A percentile compares a stretch with the other conserved stretches of the same genome.
phyloP scores from a whole-genome alignment of 2,113 vertebrate species.

The Mastomys natalensis region DNA sequence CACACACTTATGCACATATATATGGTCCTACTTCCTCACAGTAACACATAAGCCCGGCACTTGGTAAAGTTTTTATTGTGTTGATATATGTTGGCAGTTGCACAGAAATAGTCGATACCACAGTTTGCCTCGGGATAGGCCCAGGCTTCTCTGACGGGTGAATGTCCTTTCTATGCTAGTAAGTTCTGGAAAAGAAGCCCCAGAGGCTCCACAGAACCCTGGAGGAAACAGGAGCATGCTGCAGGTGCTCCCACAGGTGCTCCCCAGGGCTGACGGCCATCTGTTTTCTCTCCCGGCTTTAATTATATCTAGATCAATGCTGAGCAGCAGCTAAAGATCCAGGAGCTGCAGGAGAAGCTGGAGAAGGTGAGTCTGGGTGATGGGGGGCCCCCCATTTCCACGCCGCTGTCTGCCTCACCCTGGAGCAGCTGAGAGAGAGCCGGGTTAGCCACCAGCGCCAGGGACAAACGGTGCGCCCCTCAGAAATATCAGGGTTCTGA shows the following conservation, averaged over 20 bases:
- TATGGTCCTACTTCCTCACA: neutral
- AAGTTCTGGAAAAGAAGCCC: slow-evolving; percentile 33
- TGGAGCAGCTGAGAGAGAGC: slow-evolving; percentile 45
- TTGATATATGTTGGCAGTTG: neutral
- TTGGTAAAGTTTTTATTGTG: slow-evolving; percentile 11
- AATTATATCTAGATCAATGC: slow-evolving; percentile 91
- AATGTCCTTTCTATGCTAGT: neutral
- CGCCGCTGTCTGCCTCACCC: neutral
- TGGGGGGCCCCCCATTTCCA: neutral
- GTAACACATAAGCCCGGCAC: neutral
- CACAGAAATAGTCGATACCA: neutral
- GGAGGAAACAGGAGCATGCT: slow-evolving; percentile 20
- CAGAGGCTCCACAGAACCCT: slow-evolving; percentile 5
- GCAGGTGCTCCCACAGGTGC: slow-evolving; percentile 46
- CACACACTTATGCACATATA: no score
- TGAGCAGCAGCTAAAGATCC: slow-evolving; percentile 96
- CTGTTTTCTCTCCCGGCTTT: slow-evolving; percentile 66
- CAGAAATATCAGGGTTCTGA: slow-evolving; percentile 75
- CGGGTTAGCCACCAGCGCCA: slow-evolving; percentile 79
- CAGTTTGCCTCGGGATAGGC: neutral
- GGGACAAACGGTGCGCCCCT: slow-evolving; percentile 61
- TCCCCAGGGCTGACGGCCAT: neutral
- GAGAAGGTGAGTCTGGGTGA: slow-evolving; percentile 90
- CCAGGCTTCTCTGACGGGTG: neutral
- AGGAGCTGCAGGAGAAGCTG: slow-evolving; percentile 97